These are phyloP conservation scores for Trypoxylon attenuatum DNA, from an alignment of 2,888 invertebrate genomes.

Conservation along the genomic window DNA sequence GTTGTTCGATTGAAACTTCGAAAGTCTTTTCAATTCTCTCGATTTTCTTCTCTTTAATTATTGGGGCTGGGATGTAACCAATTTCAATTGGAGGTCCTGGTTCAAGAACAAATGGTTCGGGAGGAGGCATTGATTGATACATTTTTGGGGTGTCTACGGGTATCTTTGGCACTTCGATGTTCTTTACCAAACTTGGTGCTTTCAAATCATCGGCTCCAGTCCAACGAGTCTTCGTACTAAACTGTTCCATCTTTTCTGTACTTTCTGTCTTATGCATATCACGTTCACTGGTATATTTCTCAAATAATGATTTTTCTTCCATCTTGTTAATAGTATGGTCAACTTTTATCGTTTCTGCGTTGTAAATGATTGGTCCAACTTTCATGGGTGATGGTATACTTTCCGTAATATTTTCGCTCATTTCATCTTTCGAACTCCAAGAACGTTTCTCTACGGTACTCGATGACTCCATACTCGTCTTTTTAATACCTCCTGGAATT, in stretches of 20 bases:
- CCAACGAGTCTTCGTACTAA: constrained; percentile 75
- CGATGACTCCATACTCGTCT: constrained; percentile 68
- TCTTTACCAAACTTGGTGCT: constrained; percentile 76
- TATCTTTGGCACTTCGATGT: constrained; percentile 53
- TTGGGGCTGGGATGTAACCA: constrained; percentile 78
- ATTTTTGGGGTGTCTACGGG: not conserved
- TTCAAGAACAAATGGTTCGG: constrained; percentile 71
- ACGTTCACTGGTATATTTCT: constrained; percentile 66
- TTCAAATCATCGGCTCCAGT: constrained; percentile 74
- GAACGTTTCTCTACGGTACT: constrained; percentile 66
- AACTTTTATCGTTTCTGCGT: constrained; percentile 73
- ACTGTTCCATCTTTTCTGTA: constrained; percentile 71
- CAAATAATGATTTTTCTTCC: constrained; percentile 70
- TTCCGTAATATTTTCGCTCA: constrained; percentile 45
- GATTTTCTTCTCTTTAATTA: constrained; percentile 76
- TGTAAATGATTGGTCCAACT: constrained; percentile 71
- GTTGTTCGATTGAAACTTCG: constrained; percentile 76
- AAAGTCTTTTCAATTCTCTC: constrained; percentile 77
- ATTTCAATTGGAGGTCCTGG: constrained; percentile 83
- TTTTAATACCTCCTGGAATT: constrained; percentile 63
- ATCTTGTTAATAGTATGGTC: constrained; percentile 69
- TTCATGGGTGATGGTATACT: constrained; percentile 53
- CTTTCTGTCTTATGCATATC: constrained; percentile 63
- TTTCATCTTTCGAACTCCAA: constrained; percentile 66
- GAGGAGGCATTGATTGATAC: constrained; percentile 2